Conservation (phyloP, 2,797 vertebrate species). For the Spheniscus humboldti region DNA sequence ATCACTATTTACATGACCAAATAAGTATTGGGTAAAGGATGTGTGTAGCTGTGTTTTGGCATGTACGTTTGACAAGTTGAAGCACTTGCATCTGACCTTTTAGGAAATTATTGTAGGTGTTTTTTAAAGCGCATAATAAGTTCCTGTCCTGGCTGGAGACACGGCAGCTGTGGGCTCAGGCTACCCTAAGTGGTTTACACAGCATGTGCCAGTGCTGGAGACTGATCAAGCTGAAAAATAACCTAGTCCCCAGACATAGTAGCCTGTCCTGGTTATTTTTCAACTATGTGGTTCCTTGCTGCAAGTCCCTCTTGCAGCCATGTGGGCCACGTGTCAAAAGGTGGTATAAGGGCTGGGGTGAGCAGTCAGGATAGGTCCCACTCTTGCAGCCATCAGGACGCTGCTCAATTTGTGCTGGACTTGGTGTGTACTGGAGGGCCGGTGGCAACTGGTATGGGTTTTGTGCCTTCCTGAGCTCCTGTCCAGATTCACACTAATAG, state of each 20-base stretch:
- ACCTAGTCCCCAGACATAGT: neutral
- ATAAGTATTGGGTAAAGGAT: neutral
- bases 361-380: neutral
- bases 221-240: neutral
- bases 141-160: neutral
- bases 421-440: neutral
- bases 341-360: too few species aligned
- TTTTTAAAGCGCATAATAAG: neutral
- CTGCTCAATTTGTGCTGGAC: neutral
- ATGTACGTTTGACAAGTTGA: neutral
- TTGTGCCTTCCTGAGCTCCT: neutral
- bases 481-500: neutral
- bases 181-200: neutral
- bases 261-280: neutral
- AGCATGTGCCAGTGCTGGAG: neutral
- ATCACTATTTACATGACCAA: accelerated
- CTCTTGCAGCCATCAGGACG: accelerated
- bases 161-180: neutral
- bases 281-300: neutral
- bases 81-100: neutral
- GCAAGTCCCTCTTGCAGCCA: neutral
- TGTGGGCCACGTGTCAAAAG: accelerated
- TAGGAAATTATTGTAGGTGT: neutral
- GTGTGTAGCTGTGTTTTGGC: neutral
- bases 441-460: neutral